phyloP scores from a whole-genome alignment of 1,140 invertebrate species.

The Meloidogyne hapla region DNA sequence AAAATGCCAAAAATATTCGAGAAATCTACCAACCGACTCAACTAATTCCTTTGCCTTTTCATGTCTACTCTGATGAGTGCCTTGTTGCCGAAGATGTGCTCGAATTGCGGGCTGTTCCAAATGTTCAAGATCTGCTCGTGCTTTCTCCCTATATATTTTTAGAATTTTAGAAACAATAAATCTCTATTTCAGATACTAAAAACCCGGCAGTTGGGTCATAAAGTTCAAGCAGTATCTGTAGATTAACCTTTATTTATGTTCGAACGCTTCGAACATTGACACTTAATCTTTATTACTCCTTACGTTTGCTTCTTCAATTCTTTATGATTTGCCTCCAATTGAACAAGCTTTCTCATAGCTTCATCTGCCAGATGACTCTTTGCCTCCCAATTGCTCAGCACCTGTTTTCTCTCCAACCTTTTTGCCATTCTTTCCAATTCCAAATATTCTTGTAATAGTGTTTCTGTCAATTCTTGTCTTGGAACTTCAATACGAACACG shows the following conservation, averaged over 20 bases:
- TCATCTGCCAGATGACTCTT: not conserved
- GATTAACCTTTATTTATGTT: too few species aligned
- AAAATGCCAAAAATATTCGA: not conserved
- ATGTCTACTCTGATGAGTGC: not conserved
- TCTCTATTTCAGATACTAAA: too few species aligned
- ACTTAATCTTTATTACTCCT: not conserved
- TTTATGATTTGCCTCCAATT: not conserved
- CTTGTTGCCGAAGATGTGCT: not conserved
- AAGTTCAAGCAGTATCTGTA: too few species aligned
- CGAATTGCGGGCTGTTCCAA: not conserved
- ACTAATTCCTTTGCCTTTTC: not conserved
- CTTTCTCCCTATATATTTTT: not conserved
- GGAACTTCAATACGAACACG: not conserved
- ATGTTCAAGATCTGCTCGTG: not conserved
- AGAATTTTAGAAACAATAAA: too few species aligned
- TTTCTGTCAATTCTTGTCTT: not conserved
- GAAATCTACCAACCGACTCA: not conserved
- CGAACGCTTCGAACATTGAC: too few species aligned
- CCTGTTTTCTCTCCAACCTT: not conserved
- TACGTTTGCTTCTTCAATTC: not conserved
- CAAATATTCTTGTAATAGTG: not conserved
- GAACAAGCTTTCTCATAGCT: not conserved
- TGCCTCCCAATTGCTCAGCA: not conserved
- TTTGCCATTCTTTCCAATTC: not conserved
- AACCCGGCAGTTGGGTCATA: too few species aligned